Percentiles rank a stretch among this genome's conserved stretches.
These are phyloP conservation scores for Lepus oiostolus DNA, from an alignment of 2,797 vertebrate species.

Conservation along the genomic window DNA sequence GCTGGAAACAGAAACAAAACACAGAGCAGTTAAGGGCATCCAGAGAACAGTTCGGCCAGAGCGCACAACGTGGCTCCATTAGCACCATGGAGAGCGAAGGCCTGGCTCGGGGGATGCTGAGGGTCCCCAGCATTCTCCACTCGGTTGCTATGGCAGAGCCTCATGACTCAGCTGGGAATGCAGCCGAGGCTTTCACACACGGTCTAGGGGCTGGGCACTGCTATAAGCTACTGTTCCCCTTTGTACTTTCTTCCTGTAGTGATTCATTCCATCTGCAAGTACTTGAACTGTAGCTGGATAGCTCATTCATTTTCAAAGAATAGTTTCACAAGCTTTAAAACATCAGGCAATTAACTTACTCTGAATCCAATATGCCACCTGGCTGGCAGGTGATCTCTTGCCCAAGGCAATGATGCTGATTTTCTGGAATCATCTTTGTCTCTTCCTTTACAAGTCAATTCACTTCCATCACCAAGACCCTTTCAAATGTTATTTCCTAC, in stretches of 20 bases:
- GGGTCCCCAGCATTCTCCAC: not conserved
- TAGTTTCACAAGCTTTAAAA: slow-evolving; percentile 51
- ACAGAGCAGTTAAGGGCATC: not conserved
- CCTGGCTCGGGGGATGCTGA: not conserved
- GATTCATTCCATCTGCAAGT: slow-evolving; percentile 30
- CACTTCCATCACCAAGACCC: not conserved
- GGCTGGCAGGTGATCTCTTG: not conserved
- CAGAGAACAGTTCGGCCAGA: not conserved
- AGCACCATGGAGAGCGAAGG: not conserved
- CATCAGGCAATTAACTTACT: slow-evolving; percentile 13
- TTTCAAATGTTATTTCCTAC: not conserved
- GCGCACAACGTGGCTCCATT: not conserved
- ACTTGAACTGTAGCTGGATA: not conserved
- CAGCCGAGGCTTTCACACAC: not conserved
- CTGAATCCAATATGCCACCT: not conserved
- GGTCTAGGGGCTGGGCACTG: not conserved
- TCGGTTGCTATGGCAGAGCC: not conserved
- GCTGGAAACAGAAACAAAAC: not conserved
- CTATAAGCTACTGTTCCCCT: not conserved
- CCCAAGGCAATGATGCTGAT: not conserved
- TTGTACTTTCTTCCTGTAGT: not conserved
- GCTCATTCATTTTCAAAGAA: slow-evolving; percentile 62
- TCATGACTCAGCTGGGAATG: not conserved
- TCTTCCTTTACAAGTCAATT: not conserved
- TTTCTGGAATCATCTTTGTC: not conserved